Evolutionary conservation across 2,113 vertebrate genomes (phyloP), one percentile per base, ranked within the genome.

Genomic region (Crotalus horridus): DNA sequence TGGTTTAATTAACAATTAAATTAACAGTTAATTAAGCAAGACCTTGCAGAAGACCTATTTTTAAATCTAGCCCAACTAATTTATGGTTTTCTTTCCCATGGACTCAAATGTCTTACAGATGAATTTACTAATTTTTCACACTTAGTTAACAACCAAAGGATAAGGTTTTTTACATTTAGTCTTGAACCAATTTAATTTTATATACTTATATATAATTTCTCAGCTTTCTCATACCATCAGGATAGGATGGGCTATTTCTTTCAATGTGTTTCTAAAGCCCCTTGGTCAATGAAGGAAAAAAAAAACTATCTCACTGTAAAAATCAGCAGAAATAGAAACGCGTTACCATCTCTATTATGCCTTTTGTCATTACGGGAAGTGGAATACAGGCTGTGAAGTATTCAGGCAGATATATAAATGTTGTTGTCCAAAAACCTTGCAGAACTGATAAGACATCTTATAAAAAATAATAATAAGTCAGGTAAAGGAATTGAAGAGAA

Each of bases 251-350:
- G 33, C 33, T 89, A 59, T 59, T 74, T 29, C 81, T 24, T 74
- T 85, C 81, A 51, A 85, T 74, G 64, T 74, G 69, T 8, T 17
- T 17, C 15, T 54, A 55, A 20, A 85, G n/a, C 53, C n/a, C 23
- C 59, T 39, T 29, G 23, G 64, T 9, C 90, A 8, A 61, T 46
- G 48, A 17, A 86, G 92, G 81, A 29, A 88, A 91, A 17, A 91
- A 17, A 64, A 88, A 92, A 87, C 0, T 48, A 4, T 89, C 88
- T 94, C 93, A 90, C 90, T 81, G 91, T 95, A 95, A 95, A 39
- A 96, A 95, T 95, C 95, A 96, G 95, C 96, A 94, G 48, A 85
- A 53, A 64, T 0, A 13, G 21, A 61, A 64, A 15, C 0, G 24
- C 88, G 88, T 21, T 90, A 89, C 51, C 8, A 69, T 24, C 23